A percentile compares a stretch with the other conserved stretches of the same genome.
Conservation (phyloP, 2,888 invertebrate species). For the Nebria brevicollis region DNA sequence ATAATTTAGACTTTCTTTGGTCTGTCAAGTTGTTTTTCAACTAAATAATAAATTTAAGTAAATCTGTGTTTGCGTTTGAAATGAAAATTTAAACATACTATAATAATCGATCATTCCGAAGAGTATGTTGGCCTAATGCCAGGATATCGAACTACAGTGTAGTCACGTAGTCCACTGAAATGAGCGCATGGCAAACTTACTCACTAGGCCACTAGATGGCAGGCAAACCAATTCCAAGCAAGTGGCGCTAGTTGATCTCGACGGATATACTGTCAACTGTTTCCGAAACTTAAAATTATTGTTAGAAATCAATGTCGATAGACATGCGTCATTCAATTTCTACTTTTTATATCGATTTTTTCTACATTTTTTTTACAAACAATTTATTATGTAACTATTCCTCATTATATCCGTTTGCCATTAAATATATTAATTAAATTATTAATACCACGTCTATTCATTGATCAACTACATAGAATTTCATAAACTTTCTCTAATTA, state of each 20-base stretch:
- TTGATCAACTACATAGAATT: too few species aligned
- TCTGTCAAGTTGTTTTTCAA: neutral
- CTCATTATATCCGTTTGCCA: too few species aligned
- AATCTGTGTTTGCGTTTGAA: neutral
- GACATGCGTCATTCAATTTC: neutral
- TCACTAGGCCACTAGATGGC: neutral
- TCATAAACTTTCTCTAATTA: too few species aligned
- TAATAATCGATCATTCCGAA: neutral
- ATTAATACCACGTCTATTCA: too few species aligned
- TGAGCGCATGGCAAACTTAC: neutral
- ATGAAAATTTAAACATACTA: neutral
- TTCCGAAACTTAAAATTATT: neutral
- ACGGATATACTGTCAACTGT: neutral
- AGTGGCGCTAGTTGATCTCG: neutral
- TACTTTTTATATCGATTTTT: neutral
- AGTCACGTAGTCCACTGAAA: constrained; percentile 1
- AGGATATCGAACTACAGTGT: neutral
- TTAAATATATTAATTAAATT: too few species aligned
- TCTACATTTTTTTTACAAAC: neutral
- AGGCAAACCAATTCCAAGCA: neutral
- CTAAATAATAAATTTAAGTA: neutral
- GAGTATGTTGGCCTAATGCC: neutral
- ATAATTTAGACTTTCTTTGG: neutral
- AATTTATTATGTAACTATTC: too few species aligned
- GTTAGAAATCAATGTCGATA: neutral